These are phyloP conservation scores for Cervus canadensis DNA, from an alignment of 2,113 vertebrate genomes.

Conservation along the genomic window DNA sequence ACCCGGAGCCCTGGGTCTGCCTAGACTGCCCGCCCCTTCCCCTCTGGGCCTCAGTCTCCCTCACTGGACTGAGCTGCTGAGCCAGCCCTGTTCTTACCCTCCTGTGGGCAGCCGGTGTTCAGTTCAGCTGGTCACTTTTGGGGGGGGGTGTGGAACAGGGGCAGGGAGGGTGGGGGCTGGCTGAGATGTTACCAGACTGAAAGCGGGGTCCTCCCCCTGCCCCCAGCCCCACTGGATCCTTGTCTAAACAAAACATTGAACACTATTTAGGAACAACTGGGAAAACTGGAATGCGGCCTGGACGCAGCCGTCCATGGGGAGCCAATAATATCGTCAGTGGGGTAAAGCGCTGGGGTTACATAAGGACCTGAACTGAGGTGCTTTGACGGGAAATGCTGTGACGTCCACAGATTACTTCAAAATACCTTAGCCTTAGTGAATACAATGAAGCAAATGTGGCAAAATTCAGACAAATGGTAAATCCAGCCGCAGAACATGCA, in stretches of 20 bases:
- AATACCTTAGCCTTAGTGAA: background rate
- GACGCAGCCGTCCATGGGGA: background rate
- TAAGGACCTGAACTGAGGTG: background rate
- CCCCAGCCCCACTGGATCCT: background rate
- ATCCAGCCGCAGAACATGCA: background rate
- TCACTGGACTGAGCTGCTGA: background rate
- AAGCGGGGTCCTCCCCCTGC: background rate
- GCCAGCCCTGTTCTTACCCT: background rate
- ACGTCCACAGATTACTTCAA: background rate
- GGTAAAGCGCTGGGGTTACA: background rate
- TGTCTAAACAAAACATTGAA: background rate
- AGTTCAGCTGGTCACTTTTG: background rate
- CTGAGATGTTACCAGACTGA: background rate
- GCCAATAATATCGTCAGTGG: background rate
- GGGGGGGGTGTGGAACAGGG: too few relatives aligned
- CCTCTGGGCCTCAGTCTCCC: background rate
- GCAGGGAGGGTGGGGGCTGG: accelerated
- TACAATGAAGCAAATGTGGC: background rate
- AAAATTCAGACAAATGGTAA: background rate
- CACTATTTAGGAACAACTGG: background rate
- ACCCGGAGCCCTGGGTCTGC: background rate
- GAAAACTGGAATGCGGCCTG: background rate
- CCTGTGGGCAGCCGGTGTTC: background rate
- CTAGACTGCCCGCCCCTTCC: background rate
- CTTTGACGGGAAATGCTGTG: background rate